Evolutionary conservation across 2,888 invertebrate species (phyloP).

Genomic region (Heliconius erato): DNA sequence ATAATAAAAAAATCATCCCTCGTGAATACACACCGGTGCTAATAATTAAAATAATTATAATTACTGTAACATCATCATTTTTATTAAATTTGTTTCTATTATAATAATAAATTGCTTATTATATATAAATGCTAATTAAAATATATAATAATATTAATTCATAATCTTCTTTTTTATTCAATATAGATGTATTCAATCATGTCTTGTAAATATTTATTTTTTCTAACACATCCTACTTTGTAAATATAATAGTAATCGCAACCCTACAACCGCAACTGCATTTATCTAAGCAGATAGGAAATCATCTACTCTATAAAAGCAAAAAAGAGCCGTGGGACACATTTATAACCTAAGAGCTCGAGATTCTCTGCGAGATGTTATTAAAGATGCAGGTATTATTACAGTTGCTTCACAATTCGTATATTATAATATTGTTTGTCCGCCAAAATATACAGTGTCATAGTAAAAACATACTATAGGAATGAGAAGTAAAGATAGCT

Average conservation of each 20-base stretch:
- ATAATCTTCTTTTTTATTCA: not conserved
- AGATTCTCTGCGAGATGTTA: no score
- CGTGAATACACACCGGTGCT: slow-evolving; percentile 64
- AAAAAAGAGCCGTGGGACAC: no score
- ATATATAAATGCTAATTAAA: not conserved
- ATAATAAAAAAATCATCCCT: slow-evolving; percentile 47
- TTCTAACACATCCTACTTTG: not conserved
- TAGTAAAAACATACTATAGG: no score
- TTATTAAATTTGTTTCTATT: slow-evolving; percentile 7
- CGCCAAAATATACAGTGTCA: no score
- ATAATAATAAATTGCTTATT: not conserved
- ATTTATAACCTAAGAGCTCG: no score
- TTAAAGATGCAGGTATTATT: no score
- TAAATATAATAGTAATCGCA: not conserved
- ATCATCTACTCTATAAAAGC: not conserved
- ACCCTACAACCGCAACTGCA: not conserved
- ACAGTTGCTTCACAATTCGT: no score
- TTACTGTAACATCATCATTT: slow-evolving; percentile 48
- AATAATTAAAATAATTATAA: slow-evolving; percentile 44
- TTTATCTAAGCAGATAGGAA: not conserved
- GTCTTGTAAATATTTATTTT: not conserved
- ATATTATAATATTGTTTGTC: no score
- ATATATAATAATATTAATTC: not conserved
- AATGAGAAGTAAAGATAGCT: no score
- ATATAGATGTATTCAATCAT: not conserved